Evolutionary conservation across 2,113 vertebrate genomes (phyloP).

Genomic region (Epinephelus lanceolatus): DNA sequence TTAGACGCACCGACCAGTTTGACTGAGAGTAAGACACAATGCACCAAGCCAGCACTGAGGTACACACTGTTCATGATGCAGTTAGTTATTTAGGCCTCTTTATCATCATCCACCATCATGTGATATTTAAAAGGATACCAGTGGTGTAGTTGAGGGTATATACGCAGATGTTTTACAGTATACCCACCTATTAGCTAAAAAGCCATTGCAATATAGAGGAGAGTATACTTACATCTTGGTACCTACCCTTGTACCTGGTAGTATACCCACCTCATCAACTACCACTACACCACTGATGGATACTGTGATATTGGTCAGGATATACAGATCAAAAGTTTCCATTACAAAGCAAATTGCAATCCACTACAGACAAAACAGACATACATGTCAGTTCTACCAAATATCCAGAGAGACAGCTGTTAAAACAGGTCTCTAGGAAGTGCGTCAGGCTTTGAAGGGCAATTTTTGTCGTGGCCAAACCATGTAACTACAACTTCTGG

Average conservation of each 20-base stretch:
- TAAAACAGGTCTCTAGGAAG: too few species aligned
- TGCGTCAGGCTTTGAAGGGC: too few species aligned
- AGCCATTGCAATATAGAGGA: too few species aligned
- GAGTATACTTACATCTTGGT: too few species aligned
- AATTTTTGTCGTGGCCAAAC: too few species aligned
- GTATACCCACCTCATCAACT: too few species aligned
- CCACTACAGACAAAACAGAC: neutral
- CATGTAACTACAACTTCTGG: too few species aligned
- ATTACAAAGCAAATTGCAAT: neutral
- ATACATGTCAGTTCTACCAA: neutral
- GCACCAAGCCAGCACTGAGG: neutral
- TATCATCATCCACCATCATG: neutral
- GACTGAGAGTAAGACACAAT: slow-evolving; percentile 44
- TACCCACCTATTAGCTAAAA: too few species aligned
- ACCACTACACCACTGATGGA: neutral
- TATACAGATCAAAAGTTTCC: neutral
- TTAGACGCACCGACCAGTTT: slow-evolving; percentile 58
- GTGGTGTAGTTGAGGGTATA: too few species aligned
- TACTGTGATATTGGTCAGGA: neutral
- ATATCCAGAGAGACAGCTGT: neutral
- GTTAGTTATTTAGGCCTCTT: neutral
- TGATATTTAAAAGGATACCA: slow-evolving; percentile 5
- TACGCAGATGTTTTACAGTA: too few species aligned
- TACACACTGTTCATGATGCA: neutral
- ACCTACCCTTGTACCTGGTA: too few species aligned